Evolutionary conservation across 1,140 invertebrate genomes (phyloP).

Genomic region (Bombus consobrinus): DNA sequence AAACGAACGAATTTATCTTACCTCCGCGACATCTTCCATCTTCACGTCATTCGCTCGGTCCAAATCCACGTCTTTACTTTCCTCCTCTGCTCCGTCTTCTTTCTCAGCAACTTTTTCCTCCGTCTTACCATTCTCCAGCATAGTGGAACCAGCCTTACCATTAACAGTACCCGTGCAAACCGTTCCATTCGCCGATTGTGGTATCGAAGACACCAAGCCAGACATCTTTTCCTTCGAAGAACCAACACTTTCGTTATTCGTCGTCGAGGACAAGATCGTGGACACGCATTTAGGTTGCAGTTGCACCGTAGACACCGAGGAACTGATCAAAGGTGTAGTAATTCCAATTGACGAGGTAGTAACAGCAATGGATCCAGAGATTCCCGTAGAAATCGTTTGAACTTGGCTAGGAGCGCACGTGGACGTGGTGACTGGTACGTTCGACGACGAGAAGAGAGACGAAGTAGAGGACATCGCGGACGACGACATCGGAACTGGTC

Average conservation of each 20-base stretch:
- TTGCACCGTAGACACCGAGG: slow-evolving; percentile 9
- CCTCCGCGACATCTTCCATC: slow-evolving; percentile 16
- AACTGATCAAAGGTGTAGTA: not conserved
- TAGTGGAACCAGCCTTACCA: not conserved
- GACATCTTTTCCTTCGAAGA: not conserved
- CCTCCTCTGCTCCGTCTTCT: not conserved
- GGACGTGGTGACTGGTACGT: not conserved
- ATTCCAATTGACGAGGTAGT: not conserved
- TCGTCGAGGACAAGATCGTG: not conserved
- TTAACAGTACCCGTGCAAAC: not conserved
- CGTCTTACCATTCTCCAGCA: not conserved
- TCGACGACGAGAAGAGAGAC: slow-evolving; percentile 46
- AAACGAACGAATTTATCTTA: not conserved
- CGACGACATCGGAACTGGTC: slow-evolving; percentile 62
- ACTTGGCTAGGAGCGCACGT: not conserved
- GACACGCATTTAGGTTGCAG: slow-evolving; percentile 20
- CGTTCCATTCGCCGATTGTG: not conserved
- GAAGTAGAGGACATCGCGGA: slow-evolving; percentile 66
- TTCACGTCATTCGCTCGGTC: not conserved
- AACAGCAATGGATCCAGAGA: no score
- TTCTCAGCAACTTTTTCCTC: not conserved
- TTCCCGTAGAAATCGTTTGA: not conserved
- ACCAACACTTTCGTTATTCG: not conserved
- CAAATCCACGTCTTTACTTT: not conserved
- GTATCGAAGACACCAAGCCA: not conserved